Base-by-base conservation (phyloP, 2,888 invertebrate genomes). In the Ormyrus labotus region DNA sequence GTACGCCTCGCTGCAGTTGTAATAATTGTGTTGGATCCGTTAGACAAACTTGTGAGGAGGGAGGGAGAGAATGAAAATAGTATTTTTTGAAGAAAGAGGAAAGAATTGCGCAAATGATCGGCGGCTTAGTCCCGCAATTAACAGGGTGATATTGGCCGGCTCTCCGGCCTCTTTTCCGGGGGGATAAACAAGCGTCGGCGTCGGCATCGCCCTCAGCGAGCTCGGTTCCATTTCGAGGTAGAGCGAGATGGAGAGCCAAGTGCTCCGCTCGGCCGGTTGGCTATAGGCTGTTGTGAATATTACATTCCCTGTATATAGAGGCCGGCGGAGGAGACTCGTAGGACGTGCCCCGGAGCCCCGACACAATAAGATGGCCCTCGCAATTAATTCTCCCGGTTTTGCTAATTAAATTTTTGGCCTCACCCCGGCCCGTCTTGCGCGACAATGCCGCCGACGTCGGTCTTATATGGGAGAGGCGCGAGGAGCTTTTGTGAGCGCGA, bases 321-420 rank as follows among this genome's bases (percentile, higher is more conserved):
- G 81, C 84, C 83, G 82, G 77, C 34, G 34, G n/a, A 53, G 57
- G 79, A 65, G 76, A 58, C 67, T 34, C 64, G 19, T 53, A 11
- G 71, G 80, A 73, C 81, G 47, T 65, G 77, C 75, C 77, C 34
- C 76, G 55, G 74, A 77, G 84, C 85, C 77, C 83, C 55, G 83
- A 84, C 84, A 89, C 89, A 88, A 89, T 88, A 88, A 89, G 87
- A 88, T 87, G 86, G 85, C 86, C 85, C 79, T 72, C 83, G 87
- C 89, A 89, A 90, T 90, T 90, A 90, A 90, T 90, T 90, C 87
- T 88, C 88, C 85, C 84, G 87, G 86, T 87, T 87, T 86, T 87
- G 88, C 90, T 90, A 90, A 90, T 90, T 90, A 90, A 90, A 90
- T 89, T 89, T 90, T 90, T 89, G 84, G 85, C 86, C 82, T 77